Conservation (phyloP, 2,113 vertebrate genomes). For the Onychostoma macrolepis region DNA sequence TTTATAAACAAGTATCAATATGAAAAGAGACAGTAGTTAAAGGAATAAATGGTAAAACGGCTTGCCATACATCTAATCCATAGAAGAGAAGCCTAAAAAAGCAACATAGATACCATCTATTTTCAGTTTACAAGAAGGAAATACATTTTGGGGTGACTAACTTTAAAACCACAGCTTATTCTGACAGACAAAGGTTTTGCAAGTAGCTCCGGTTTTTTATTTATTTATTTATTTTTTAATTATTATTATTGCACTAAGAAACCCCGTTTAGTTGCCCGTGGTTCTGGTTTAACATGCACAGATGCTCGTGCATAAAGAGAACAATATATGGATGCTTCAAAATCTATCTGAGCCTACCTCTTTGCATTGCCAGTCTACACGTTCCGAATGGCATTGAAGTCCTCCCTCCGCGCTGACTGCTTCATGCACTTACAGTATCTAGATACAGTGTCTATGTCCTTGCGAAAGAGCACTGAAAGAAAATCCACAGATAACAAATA, state of each 20-base stretch:
- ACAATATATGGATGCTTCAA: not conserved
- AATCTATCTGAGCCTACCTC: constrained; percentile 69
- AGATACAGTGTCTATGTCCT: constrained; percentile 34
- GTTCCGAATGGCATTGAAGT: constrained; percentile 54
- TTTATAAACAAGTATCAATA: not conserved
- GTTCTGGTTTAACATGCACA: not conserved
- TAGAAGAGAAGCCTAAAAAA: not conserved
- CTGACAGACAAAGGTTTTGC: not conserved
- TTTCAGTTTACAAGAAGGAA: not conserved
- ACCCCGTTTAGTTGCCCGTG: not conserved
- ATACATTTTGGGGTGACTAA: not conserved
- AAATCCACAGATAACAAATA: constrained; percentile 42
- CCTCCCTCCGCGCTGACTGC: constrained; percentile 23
- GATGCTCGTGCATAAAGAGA: not conserved
- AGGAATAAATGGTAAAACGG: not conserved
- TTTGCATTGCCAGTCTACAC: constrained; percentile 64
- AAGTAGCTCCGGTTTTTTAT: not conserved
- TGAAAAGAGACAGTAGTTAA: not conserved
- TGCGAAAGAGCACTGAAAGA: constrained; percentile 11
- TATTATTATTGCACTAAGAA: not conserved
- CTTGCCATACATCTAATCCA: constrained; percentile 1
- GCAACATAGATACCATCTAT: not conserved
- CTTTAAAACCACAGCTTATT: not conserved
- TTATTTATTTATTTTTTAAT: not conserved
- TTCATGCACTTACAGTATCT: constrained; percentile 26